Percentiles rank a stretch among this genome's conserved stretches.
These are phyloP conservation scores for Pomacea canaliculata DNA, from an alignment of 2,888 invertebrate genomes.

Conservation along the genomic window DNA sequence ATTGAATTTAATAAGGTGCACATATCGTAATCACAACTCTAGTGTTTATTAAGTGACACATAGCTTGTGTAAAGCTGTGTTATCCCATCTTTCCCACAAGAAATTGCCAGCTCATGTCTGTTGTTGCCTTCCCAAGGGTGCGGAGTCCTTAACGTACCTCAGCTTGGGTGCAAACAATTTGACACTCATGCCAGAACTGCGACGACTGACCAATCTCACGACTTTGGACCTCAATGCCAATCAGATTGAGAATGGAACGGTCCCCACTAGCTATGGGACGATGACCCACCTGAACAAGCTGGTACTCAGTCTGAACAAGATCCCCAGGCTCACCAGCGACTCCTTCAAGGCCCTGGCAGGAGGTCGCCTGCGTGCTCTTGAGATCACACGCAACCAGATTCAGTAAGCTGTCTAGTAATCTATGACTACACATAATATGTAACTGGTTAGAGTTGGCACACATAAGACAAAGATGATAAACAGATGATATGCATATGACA, in stretches of 20 bases:
- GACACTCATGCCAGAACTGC: constrained; percentile 37
- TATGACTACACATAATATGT: no score
- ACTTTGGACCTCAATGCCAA: constrained; percentile 48
- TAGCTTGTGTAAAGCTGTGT: no score
- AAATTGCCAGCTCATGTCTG: neutral
- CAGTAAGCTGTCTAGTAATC: constrained; percentile 24
- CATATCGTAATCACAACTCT: no score
- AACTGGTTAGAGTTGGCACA: no score
- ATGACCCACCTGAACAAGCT: constrained; percentile 34
- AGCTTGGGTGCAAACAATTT: constrained; percentile 44
- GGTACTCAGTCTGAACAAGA: constrained; percentile 46
- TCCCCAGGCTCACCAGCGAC: constrained; percentile 36
- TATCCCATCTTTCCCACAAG: no score
- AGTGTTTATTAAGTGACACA: no score
- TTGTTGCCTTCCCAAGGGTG: neutral
- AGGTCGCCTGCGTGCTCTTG: constrained; percentile 38
- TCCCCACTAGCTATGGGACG: constrained; percentile 38
- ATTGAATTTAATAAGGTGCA: no score
- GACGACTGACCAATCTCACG: constrained; percentile 37
- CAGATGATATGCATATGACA: no score
- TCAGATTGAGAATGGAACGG: constrained; percentile 42
- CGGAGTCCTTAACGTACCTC: constrained; percentile 31
- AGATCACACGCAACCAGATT: constrained; percentile 47
- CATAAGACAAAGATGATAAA: no score
- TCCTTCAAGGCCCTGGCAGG: constrained; percentile 42